These are phyloP conservation scores for Cyphomyrmex costatus DNA, from an alignment of 1,140 invertebrate species.

Conservation along the genomic window DNA sequence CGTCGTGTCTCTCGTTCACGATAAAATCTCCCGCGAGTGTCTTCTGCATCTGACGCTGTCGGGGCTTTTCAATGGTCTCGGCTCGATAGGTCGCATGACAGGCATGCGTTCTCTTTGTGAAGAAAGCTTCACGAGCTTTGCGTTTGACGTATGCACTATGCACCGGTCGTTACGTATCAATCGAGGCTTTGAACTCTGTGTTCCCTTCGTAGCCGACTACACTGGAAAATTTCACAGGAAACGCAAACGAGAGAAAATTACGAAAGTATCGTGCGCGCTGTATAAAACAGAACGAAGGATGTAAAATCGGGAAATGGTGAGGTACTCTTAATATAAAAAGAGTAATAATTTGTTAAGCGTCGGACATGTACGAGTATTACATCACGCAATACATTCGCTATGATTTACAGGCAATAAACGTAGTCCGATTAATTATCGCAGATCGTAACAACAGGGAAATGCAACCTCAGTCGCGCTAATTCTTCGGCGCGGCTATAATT, in stretches of 20 bases:
- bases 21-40: constrained; percentile 53
- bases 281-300: background rate
- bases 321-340: background rate
- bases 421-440: constrained; percentile 46
- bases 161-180: constrained; percentile 39
- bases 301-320: constrained; percentile 9
- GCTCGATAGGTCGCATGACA: constrained; percentile 43
- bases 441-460: constrained; percentile 17
- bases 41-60: constrained; percentile 58
- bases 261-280: background rate
- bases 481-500: constrained; percentile 39
- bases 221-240: constrained; percentile 22
- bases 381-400: background rate
- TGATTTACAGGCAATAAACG: constrained; percentile 58
- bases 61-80: constrained; percentile 53
- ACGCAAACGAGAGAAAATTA: background rate
- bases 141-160: constrained; percentile 46
- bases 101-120: constrained; percentile 36
- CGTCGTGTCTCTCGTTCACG: constrained; percentile 32
- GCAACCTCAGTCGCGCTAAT: constrained; percentile 43
- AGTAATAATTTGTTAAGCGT: constrained; percentile 21
- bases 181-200: constrained; percentile 37
- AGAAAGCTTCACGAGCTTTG: constrained; percentile 47
- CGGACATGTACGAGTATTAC: constrained; percentile 26
- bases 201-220: background rate